Evolutionary conservation across 1,140 invertebrate genomes (phyloP).

Genomic region (Drosophila lacteicornis): DNA sequence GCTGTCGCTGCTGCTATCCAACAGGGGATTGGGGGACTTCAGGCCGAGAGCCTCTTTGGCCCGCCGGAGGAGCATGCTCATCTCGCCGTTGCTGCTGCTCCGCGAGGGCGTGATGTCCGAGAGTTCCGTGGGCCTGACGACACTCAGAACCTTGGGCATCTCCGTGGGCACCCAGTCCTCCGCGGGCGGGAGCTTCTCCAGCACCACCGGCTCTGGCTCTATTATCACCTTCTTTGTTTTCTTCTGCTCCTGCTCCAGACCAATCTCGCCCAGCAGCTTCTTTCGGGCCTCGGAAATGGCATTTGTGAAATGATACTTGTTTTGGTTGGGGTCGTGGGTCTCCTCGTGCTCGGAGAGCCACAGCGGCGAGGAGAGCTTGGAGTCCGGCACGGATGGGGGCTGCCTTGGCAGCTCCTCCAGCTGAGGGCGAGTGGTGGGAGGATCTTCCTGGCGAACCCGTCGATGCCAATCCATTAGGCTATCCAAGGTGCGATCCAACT

Average conservation of each 20-base stretch:
- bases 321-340: slow-evolving; percentile 4
- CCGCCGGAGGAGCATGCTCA: slow-evolving; percentile 12
- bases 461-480: slow-evolving; percentile 45
- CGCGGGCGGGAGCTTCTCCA: neutral
- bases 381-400: neutral
- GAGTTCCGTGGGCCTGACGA: slow-evolving; percentile 3
- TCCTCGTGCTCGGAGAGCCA: slow-evolving; percentile 42
- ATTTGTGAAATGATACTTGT: slow-evolving; percentile 65
- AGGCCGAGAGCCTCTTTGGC: slow-evolving; percentile 24
- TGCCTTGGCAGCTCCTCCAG: neutral
- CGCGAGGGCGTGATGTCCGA: slow-evolving; percentile 2
- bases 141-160: slow-evolving; percentile 5
- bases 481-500: slow-evolving; percentile 45
- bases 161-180: neutral
- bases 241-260: neutral
- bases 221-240: neutral
- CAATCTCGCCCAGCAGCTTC: slow-evolving; percentile 43
- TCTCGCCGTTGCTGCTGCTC: slow-evolving; percentile 33
- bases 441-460: slow-evolving; percentile 18
- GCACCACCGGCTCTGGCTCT: too few relatives aligned
- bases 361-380: slow-evolving; percentile 25
- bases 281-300: slow-evolving; percentile 55
- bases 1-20: slow-evolving; percentile 27
- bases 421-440: neutral
- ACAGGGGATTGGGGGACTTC: neutral